Conservation (phyloP, 2,888 invertebrate genomes). For the Pediacus dermestoides region DNA sequence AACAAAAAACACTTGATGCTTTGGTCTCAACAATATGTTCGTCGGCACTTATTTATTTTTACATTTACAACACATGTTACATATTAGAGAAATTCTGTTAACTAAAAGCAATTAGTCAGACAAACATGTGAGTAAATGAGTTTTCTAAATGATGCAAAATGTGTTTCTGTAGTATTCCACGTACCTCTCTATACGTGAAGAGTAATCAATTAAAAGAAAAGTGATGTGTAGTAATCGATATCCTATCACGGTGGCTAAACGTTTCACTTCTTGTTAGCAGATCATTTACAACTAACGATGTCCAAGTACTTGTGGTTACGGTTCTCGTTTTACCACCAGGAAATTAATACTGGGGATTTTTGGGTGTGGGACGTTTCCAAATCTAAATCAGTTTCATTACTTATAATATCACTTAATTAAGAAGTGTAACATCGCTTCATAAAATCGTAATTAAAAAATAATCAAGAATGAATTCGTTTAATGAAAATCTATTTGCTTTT, state of each 20-base stretch:
- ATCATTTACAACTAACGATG: conserved; percentile 9
- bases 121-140: conserved; percentile 40
- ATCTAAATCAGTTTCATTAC: too few species aligned
- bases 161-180: conserved; percentile 33
- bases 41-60: too few species aligned
- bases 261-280: conserved; percentile 13
- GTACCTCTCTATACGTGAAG: conserved; percentile 29
- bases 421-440: too few species aligned
- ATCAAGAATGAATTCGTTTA: too few species aligned
- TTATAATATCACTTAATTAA: too few species aligned
- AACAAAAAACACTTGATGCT: too few species aligned
- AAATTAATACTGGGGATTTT: too few species aligned
- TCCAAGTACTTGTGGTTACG: neutral
- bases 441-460: too few species aligned
- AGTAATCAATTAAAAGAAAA: conserved; percentile 30
- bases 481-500: too few species aligned
- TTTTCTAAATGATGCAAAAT: conserved; percentile 38
- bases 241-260: conserved; percentile 9
- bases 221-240: conserved; percentile 21
- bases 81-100: conserved; percentile 30
- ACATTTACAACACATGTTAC: conserved; percentile 24
- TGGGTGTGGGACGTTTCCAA: too few species aligned
- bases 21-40: too few species aligned
- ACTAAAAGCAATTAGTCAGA: conserved; percentile 38
- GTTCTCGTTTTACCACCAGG: conserved; percentile 5